A percentile compares a stretch with the other conserved stretches of the same genome.
Conservation (phyloP, 2,113 vertebrate genomes). For the Corythoichthys intestinalis region DNA sequence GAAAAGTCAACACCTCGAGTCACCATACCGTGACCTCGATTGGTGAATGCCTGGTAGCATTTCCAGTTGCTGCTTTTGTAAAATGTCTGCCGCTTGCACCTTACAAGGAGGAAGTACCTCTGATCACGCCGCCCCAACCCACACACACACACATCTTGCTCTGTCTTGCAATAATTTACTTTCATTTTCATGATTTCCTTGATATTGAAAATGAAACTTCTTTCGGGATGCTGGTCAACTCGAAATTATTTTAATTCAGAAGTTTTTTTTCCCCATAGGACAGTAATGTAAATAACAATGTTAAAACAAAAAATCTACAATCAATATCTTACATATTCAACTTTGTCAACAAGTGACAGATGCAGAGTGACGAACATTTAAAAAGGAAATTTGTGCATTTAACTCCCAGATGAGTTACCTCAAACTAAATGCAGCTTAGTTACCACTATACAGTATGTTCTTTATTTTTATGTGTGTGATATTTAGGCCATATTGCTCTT, state of each 20-base stretch:
- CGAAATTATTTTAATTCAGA: not conserved
- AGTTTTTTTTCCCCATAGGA: not conserved
- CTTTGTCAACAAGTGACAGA: not conserved
- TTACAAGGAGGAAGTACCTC: slow-evolving; percentile 51
- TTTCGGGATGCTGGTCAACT: not conserved
- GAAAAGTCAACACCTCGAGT: not conserved
- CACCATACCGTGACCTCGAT: slow-evolving; percentile 8
- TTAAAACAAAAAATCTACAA: not conserved
- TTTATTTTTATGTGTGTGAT: not conserved
- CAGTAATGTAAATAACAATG: not conserved
- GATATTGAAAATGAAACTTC: not conserved
- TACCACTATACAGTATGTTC: not conserved
- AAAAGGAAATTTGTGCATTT: not conserved
- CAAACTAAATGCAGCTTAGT: not conserved
- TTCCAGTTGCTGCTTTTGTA: slow-evolving; percentile 69
- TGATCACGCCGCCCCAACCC: not conserved
- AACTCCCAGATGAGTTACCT: not conserved
- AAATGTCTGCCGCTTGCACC: slow-evolving; percentile 71
- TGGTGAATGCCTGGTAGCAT: slow-evolving; percentile 63
- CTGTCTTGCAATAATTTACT: not conserved
- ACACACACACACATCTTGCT: slow-evolving; percentile 18
- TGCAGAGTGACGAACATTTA: not conserved
- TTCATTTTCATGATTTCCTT: not conserved
- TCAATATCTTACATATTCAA: not conserved
- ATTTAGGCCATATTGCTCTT: not conserved